Percentiles rank a stretch among this genome's conserved stretches.
These are phyloP conservation scores for Chroicocephalus ridibundus DNA, from an alignment of 2,113 vertebrate species.

Conservation along the genomic window DNA sequence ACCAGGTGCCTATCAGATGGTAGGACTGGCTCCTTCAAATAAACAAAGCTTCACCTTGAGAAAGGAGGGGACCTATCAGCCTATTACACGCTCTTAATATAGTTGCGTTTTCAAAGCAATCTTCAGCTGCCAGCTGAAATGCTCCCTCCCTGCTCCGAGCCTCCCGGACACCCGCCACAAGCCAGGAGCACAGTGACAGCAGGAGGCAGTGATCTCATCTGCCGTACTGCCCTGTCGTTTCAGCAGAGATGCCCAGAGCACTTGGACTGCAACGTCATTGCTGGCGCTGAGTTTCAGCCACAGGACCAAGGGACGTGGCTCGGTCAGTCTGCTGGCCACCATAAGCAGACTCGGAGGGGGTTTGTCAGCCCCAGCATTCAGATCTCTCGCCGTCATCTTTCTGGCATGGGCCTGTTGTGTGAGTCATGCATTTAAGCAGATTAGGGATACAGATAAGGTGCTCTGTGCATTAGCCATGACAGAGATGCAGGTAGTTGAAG, in stretches of 20 bases:
- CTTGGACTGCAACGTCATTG: rapidly evolving
- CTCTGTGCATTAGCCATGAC: not conserved
- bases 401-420: not conserved
- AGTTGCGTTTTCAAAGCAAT: not conserved
- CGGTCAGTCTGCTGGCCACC: not conserved
- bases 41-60: not conserved
- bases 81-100: not conserved
- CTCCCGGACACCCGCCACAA: not conserved
- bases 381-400: not conserved
- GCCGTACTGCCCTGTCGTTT: rapidly evolving
- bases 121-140: not conserved
- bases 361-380: not conserved
- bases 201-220: not conserved
- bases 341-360: not conserved
- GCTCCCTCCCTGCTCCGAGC: not conserved
- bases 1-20: not conserved
- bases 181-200: not conserved
- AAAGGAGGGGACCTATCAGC: not conserved
- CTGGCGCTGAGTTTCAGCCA: not conserved
- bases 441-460: conserved; percentile 28
- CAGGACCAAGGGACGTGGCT: not conserved
- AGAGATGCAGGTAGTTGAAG: conserved; percentile 2
- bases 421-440: conserved; percentile 54
- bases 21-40: not conserved
- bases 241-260: not conserved